A percentile compares a stretch with the other conserved stretches of the same genome.
phyloP scores from a whole-genome alignment of 2,797 vertebrate genomes.

The Sebastes baramenuke region DNA sequence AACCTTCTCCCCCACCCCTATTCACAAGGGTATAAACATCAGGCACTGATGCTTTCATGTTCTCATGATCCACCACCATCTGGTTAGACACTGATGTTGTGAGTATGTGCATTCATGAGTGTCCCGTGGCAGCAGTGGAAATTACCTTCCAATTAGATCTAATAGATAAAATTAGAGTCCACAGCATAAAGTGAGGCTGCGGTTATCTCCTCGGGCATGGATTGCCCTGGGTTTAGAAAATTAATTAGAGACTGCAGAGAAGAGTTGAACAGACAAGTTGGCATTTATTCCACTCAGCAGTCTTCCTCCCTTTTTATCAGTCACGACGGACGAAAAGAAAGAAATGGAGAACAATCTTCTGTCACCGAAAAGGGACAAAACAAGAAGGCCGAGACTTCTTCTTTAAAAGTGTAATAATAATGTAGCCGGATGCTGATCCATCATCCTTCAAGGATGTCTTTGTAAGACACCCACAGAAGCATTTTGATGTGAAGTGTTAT shows the following conservation, averaged over 20 bases:
- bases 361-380: not conserved
- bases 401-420: not conserved
- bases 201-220: constrained; percentile 18
- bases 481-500: not conserved
- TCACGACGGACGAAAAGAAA: not conserved
- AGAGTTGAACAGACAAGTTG: not conserved
- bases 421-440: not conserved
- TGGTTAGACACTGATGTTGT: not conserved
- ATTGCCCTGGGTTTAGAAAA: constrained; percentile 36
- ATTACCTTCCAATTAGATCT: constrained; percentile 47
- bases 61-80: constrained; percentile 5
- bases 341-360: not conserved
- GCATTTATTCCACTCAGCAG: constrained; percentile 6
- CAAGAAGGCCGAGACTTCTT: not conserved
- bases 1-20: not conserved
- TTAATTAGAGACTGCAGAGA: constrained; percentile 29
- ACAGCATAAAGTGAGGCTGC: constrained; percentile 4
- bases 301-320: not conserved
- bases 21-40: not conserved
- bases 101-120: constrained; percentile 1
- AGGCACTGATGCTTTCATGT: constrained; percentile 10
- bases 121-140: constrained; percentile 30
- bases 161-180: constrained; percentile 37
- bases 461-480: not conserved
- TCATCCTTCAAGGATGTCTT: not conserved